Base-by-base conservation (phyloP, 2,113 vertebrate genomes). In the Elephantulus edwardii region DNA sequence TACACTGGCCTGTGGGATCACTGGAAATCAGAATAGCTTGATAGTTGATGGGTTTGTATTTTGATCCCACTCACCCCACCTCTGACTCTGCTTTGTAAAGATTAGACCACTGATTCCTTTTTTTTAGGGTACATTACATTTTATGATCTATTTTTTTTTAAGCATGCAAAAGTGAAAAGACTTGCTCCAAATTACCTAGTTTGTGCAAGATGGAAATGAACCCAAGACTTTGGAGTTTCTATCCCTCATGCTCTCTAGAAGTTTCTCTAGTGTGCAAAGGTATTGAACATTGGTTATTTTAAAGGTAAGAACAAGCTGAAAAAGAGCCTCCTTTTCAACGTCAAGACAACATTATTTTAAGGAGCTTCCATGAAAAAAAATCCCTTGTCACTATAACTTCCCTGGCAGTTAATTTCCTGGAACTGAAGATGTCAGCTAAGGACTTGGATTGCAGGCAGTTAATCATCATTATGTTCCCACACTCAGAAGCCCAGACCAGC, bases 401-500 rank as follows among this genome's bases (percentile, higher is more conserved):
- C 11, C 42, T 78, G 44, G 44, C 24, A 78, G 64, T 81, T 86
- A 91, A 60, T 80, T 89, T 91, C 78, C 71, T 88, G 82, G 77
- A 78, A 64, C 64, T 46, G n/a, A 83, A 94, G 82, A 89, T 91
- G 91, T 82, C 89, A 76, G 95, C 77, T 91, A 54, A 94, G 86
- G 92, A 91, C 74, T 88, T 89, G 22, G 66, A 72, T 4, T 40
- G 44, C 24, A 60, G 5, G 2, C 22, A 78, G 82, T 77, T 85
- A 93, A 86, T 95, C 85, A 88, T 33, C 22, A 62, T 35, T 90
- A 35, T 91, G 81, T 88, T 77, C 79, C 89, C 48, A 88, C 91
- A 80, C 66, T 83, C 54, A 72, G 92, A 92, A 81, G 64, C 66
- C 76, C 38, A 83, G 82, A 48, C 75, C 93, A 94, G 92, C 85